A percentile compares a stretch with the other conserved stretches of the same genome.
Conservation (phyloP, 2,888 invertebrate genomes). For the Gibbula magus region DNA sequence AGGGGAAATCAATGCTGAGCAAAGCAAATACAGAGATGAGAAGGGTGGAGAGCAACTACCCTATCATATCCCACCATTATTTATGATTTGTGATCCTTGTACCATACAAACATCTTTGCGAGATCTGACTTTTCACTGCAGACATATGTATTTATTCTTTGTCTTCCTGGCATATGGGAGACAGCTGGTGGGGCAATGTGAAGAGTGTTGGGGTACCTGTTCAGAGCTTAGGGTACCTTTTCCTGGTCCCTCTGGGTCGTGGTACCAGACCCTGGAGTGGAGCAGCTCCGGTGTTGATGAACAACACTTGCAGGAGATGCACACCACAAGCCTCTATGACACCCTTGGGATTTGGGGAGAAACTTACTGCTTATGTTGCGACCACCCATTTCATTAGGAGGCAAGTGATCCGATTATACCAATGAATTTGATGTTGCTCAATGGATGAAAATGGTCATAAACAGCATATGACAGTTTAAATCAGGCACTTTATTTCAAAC, state of each 20-base stretch:
- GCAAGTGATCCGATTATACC: no score
- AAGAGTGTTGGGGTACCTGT: not conserved
- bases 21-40: slow-evolving; percentile 5
- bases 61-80: slow-evolving; percentile 18
- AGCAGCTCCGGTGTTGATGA: not conserved
- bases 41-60: slow-evolving; percentile 12
- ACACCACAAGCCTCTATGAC: not conserved
- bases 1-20: not conserved
- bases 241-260: not conserved
- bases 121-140: slow-evolving; percentile 20
- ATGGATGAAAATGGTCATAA: no score
- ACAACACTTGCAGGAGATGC: slow-evolving; percentile 5
- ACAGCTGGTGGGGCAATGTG: not conserved
- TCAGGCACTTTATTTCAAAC: no score
- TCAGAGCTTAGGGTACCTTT: not conserved
- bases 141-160: slow-evolving; percentile 21
- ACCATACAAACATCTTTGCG: slow-evolving; percentile 19
- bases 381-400: not conserved
- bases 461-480: no score
- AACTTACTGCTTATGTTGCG: slow-evolving; percentile 1
- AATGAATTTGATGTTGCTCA: no score
- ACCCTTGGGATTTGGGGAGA: not conserved
- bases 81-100: slow-evolving; percentile 23
- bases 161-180: slow-evolving; percentile 13
- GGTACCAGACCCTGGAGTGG: not conserved